Evolutionary conservation across 2,888 invertebrate genomes (phyloP).

Genomic region (Spodoptera littoralis): DNA sequence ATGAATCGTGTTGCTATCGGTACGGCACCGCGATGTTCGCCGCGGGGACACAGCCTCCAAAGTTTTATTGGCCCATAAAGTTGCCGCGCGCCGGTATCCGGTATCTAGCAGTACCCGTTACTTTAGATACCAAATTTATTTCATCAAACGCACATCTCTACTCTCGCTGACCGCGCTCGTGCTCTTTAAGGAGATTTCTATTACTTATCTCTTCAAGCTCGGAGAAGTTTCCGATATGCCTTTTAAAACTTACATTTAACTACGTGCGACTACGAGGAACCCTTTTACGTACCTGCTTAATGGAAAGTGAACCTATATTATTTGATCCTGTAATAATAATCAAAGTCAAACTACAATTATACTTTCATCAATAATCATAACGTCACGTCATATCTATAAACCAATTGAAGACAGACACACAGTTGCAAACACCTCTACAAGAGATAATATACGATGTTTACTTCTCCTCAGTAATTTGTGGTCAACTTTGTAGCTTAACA

Average conservation of each 20-base stretch:
- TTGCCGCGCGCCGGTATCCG: slow-evolving; percentile 73
- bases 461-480: slow-evolving; percentile 14
- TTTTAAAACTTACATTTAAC: no score
- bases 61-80: slow-evolving; percentile 82
- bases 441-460: neutral
- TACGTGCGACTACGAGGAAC: no score
- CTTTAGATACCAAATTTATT: slow-evolving; percentile 76
- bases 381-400: no score
- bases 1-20: slow-evolving; percentile 63
- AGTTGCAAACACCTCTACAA: no score
- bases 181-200: slow-evolving; percentile 6
- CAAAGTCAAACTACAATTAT: no score
- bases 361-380: no score
- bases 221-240: no score
- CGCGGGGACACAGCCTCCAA: slow-evolving; percentile 77
- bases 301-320: no score
- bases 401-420: no score
- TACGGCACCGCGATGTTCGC: slow-evolving; percentile 68
- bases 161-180: slow-evolving; percentile 37
- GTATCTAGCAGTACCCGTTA: slow-evolving; percentile 71
- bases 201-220: no score
- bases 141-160: slow-evolving; percentile 71
- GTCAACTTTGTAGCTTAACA: slow-evolving; percentile 37
- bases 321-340: no score
- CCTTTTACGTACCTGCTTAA: no score